Base-by-base conservation (phyloP, 30 jellyfish, hydroid and myxozoan genomes). In the Calvadosia cruxmelitensis region DNA sequence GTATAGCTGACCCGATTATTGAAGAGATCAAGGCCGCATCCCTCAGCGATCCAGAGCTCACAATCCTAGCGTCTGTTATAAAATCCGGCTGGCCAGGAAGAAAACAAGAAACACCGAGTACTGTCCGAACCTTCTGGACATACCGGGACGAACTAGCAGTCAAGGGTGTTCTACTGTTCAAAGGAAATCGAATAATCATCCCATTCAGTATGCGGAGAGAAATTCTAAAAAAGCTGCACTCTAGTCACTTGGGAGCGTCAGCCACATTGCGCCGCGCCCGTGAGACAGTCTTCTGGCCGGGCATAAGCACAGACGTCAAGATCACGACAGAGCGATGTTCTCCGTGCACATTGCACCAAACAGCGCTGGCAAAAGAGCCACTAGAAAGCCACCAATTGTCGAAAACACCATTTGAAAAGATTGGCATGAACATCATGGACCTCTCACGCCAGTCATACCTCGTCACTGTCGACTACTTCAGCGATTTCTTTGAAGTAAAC, bases 201-300 rank as follows among this genome's bases (percentile, higher is more conserved):
- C n/a, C n/a, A n/a, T n/a, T n/a, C n/a, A 73, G 75, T 48, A 31
- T 73, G 2, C 27, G 77, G 31, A 73, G 63, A 1, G 63, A 73
- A 25, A 65, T 63, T n/a, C 84, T 73, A 32, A 49, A 73, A 27
- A 57, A 52, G 27, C 29, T 73, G 20, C 78, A 73, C 51, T 30
- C 23, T 3, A 48, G 69, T 12, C 84, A 73, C 34, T 50, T 25
- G 30, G 84, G 84, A 34, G 63, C 63, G 15, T 75, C 30, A n/a
- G 42, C 62, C 49, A 32, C 63, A 36, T 34, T 33, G 49, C 84
- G 16, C 0, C 50, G 42, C 3, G 84, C 84, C 15, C 76, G 69
- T 20, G 84, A 63, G 61, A 34, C 76, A 3, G 68, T 57, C 23
- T 73, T 57, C 69, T 73, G 76, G 84, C 84, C 84, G 0, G 77